Base-by-base conservation (phyloP, 2,113 vertebrate genomes). In the Oreochromis tanganicae region DNA sequence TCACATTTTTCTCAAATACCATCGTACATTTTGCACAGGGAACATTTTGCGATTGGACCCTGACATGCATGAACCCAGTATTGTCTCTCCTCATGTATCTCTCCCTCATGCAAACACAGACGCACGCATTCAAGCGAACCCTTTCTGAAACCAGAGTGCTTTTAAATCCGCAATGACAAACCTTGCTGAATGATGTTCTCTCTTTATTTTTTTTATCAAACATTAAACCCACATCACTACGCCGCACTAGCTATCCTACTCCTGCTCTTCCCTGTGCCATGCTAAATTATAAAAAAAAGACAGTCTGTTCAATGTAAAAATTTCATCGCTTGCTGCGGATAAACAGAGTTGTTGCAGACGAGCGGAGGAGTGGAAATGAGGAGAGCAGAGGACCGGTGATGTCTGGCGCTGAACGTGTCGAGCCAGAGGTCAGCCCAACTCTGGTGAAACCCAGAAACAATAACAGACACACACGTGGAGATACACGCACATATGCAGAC, bases 291-390 rank as follows among this genome's bases (percentile, higher is more conserved):
- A 50, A 84, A 93, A 66, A 57, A 61, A 84, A 85, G 75, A 5
- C 56, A 29, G 82, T 68, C 89, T 81, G 90, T 85, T 86, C 85
- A 46, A 81, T 92, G 93, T 94, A 93, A 94, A 95, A 94, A 91
- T 92, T 84, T 92, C 87, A 94, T 93, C 17, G 68, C 89, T 92
- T 6, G 86, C 91, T 46, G 87, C 54, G 85, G 91, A 93, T 87
- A 90, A 95, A 85, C 89, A 83, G 92, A 93, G 90, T 84, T 5
- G 85, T 61, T 88, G 93, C 92, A 93, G 91, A 93, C 92, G 16
- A 90, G 92, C 81, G 88, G 89, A 95, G 91, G 94, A 93, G 92
- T 92, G 94, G 92, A 95, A 95, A 95, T 90, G 92, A 94, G 91
- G 84, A 90, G 88, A 93, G 90, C 83, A 90, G 91, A 87, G 90